Base-by-base conservation (phyloP, 2,797 vertebrate species). In the Ficedula albicollis region DNA sequence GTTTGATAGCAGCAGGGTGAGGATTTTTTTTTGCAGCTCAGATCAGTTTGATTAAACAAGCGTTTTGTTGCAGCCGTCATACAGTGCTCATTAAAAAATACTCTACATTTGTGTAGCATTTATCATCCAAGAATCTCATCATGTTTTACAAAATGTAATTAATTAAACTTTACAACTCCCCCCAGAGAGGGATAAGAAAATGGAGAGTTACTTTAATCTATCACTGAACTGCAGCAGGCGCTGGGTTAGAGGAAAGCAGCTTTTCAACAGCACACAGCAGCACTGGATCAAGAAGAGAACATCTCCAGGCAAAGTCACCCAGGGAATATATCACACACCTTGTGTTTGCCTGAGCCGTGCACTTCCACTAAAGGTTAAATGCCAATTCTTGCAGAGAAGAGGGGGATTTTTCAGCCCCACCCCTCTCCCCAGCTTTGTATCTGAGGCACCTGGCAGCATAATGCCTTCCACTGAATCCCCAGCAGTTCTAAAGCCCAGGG, bases 131-230 rank as follows among this genome's bases (percentile, higher is more conserved):
- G 91, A 86, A 95, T 81, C 89, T 96, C 96, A 94, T 96, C 54
- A 12, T 93, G 93, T 87, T 94, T 90, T 91, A 94, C 90, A 92
- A 90, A 95, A 89, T 62, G 92, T 85, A 95, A 97, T 96, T 97
- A 96, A 97, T 97, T 96, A 95, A 96, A 97, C 89, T 92, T 92
- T 83, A 94, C 90, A 96, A 39, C 89, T 95, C 94, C 94, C 94
- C 84, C 85, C 2, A 1, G 94, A 95, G 95, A 87, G 58, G 92
- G 84, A 92, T 92, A 87, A 87, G 93, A 93, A 97, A 94, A 96
- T 36, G 77, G 64, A 94, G 89, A 93, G 90, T 34, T 85, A 92
- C 92, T 86, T 96, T 96, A 95, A 97, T 97, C 90, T 94, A 93
- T 96, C 93, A 93, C 64, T 3, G 8, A 93, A 77, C 67, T 70